Conservation (phyloP, 2,113 vertebrate genomes). For the Notarius quadriscutis region DNA sequence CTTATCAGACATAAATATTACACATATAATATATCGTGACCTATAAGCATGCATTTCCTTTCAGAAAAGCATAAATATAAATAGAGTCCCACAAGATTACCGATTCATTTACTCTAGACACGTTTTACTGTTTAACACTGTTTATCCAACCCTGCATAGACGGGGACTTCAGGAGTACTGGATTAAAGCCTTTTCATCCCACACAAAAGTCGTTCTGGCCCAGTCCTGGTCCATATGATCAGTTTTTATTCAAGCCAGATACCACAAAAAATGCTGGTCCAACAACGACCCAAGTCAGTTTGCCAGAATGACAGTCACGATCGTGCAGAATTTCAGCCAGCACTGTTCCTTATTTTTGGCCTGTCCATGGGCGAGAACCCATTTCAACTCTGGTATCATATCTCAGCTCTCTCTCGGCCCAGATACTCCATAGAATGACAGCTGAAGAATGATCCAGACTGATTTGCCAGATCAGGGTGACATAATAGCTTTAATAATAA, state of each 20-base stretch:
- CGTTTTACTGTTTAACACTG: background rate
- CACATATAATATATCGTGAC: background rate
- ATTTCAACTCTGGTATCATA: background rate
- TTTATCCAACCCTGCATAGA: background rate
- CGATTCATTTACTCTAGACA: background rate
- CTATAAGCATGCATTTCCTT: background rate
- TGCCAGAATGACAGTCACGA: background rate
- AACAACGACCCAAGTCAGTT: background rate
- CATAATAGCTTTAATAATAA: constrained; percentile 15
- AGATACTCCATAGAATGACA: background rate
- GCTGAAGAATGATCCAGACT: background rate
- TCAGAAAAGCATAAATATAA: background rate
- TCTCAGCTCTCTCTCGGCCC: background rate
- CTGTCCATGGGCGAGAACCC: background rate
- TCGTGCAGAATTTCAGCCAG: background rate
- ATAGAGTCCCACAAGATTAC: background rate
- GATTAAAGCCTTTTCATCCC: background rate
- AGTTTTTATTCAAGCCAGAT: background rate
- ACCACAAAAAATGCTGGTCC: background rate
- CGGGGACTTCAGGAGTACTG: background rate
- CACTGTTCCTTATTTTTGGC: constrained; percentile 4
- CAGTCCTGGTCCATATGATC: background rate
- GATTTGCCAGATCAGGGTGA: constrained; percentile 16
- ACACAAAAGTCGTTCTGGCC: background rate
- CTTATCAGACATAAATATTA: background rate